These are phyloP conservation scores for Drosophila albomicans DNA, from an alignment of 1,140 invertebrate genomes.

Conservation along the genomic window DNA sequence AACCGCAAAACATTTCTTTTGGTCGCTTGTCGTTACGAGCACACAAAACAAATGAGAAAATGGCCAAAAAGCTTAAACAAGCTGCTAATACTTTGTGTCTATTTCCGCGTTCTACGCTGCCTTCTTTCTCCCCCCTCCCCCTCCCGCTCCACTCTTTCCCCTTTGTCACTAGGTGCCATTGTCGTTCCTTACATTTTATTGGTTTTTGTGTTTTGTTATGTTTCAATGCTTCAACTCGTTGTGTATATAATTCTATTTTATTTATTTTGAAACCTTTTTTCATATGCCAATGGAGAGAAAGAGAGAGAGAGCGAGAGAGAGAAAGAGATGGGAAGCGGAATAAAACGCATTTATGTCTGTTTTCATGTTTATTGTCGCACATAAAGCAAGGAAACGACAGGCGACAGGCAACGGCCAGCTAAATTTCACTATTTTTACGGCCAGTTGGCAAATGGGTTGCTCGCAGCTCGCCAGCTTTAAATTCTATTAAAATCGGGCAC, in stretches of 20 bases:
- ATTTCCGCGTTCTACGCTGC: constrained; percentile 52
- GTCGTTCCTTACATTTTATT: constrained; percentile 82
- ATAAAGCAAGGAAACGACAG: constrained; percentile 60
- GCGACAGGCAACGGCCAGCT: constrained; percentile 20
- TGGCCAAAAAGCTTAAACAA: constrained; percentile 82
- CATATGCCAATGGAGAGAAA: neutral
- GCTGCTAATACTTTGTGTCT: constrained; percentile 83
- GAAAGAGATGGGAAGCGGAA: constrained; percentile 20
- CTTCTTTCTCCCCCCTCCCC: neutral
- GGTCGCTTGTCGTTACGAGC: constrained; percentile 15
- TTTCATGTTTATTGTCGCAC: constrained; percentile 83
- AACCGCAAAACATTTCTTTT: constrained; percentile 63
- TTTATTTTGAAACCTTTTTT: constrained; percentile 66
- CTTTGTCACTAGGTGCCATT: constrained; percentile 22
- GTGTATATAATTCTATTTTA: constrained; percentile 41
- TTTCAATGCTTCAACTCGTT: constrained; percentile 32
- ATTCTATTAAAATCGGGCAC: constrained; percentile 76
- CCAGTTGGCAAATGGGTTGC: constrained; percentile 72
- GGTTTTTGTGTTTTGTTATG: constrained; percentile 67
- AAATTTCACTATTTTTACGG: constrained; percentile 73
- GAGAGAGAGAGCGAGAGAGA: neutral
- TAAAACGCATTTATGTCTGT: constrained; percentile 78
- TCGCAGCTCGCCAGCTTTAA: constrained; percentile 61
- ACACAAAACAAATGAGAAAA: constrained; percentile 69
- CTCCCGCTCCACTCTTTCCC: neutral